Evolutionary conservation across 35 echinoderm and acorn worm genomes (phyloP), one percentile per base, ranked within the genome.

Genomic region (Apostichopus californicus): DNA sequence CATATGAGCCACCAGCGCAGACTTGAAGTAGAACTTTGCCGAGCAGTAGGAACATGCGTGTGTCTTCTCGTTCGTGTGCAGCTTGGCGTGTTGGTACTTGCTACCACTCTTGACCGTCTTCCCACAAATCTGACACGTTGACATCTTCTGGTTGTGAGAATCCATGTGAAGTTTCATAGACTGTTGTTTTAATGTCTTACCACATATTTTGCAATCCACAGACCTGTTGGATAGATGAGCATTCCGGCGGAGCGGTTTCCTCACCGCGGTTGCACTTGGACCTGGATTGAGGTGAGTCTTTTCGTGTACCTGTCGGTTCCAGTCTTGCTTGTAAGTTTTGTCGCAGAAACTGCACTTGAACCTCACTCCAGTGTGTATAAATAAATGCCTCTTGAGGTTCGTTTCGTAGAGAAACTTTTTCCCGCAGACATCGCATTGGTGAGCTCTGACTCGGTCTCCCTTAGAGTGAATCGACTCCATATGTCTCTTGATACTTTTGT

Each of bases 261-360:
- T 85, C 25, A 85, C 55, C 15, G 81, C 58, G 11, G 55, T 22
- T 6, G 81, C 10, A 22, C 15, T 59, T 3, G 81, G 54, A 10
- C 54, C 57, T 1, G 56, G 18, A 60, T 60, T 23, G 21, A 85
- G 81, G 73, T 91, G 89, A 4, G 77, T 79, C 72, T 79, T 91
- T 68, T 91, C 89, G 20, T 91, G 89, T 25, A 79, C 71, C 26
- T 91, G 54, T 52, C 89, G 52, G 89, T 91, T 91, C 72, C 77
- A 91, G 11, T 91, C 89, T 25, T 91, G 89, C 25, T 79, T 77
- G 89, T 91, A 91, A 59, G 73, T 91, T 68, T 68, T 91, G 17
- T 91, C 89, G 53, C 89, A 91, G 52, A 57, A 78, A 18, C 77
- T 55, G 0, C 89, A 91, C 54, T 91, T 77, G 54, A 61, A 91